Evolutionary conservation across 1,140 invertebrate genomes (phyloP).

Genomic region (Bicyclus anynana): DNA sequence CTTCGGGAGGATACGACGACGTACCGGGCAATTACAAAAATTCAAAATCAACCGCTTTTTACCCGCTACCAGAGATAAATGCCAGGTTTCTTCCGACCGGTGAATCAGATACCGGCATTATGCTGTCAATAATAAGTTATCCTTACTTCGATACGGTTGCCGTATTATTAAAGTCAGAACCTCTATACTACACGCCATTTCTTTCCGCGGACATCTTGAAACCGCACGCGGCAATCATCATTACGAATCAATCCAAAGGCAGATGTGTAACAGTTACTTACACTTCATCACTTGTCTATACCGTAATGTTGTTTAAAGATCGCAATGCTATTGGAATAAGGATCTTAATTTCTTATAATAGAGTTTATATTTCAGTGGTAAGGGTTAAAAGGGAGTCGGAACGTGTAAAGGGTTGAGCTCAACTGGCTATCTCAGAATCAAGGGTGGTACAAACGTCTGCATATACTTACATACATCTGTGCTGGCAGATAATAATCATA

Average conservation of each 20-base stretch:
- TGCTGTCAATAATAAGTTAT: conserved; percentile 54
- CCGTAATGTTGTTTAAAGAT: conserved; percentile 14
- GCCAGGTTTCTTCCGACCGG: conserved; percentile 27
- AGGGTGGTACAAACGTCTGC: neutral
- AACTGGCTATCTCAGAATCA: conserved; percentile 29
- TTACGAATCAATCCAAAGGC: conserved; percentile 67
- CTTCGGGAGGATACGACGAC: neutral
- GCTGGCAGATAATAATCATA: too few species aligned
- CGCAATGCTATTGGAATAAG: conserved; percentile 4
- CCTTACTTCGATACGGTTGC: conserved; percentile 43
- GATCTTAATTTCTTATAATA: conserved; percentile 10
- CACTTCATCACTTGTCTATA: conserved; percentile 45
- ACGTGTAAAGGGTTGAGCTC: conserved; percentile 41
- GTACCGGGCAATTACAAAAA: conserved; percentile 16
- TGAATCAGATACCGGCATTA: conserved; percentile 44
- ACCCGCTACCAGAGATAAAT: conserved; percentile 34
- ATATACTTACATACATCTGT: neutral
- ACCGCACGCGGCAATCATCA: conserved; percentile 59
- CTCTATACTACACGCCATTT: conserved; percentile 39
- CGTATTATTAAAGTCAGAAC: conserved; percentile 56
- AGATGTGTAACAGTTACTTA: conserved; percentile 63
- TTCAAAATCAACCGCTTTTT: conserved; percentile 23
- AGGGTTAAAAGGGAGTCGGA: conserved; percentile 7
- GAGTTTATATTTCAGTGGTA: conserved; percentile 7
- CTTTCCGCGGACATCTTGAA: conserved; percentile 49